Evolutionary conservation across 2,113 vertebrate genomes (phyloP), one percentile per base, ranked within the genome.

Genomic region (Pimephales promelas): DNA sequence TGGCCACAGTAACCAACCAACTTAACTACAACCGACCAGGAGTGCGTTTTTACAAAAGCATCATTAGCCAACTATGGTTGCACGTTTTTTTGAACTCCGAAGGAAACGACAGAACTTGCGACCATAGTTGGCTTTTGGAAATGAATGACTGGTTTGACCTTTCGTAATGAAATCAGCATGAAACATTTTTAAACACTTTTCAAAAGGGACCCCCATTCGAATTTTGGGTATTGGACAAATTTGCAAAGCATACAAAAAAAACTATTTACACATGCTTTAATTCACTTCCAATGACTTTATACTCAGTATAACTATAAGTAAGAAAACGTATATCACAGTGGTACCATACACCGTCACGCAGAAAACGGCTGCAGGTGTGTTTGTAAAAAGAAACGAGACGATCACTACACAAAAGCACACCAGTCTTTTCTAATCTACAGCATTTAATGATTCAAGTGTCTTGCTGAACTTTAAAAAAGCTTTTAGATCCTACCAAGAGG

Each of bases 301-400:
- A 70, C 66, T n/a, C 20, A 4, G 36, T n/a, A 71, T 13, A 24
- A 24, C 4, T 40, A 24, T 0, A 22, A 22, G 6, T 5, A 28
- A 10, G 5, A 47, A 43, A 45, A 70, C 20, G 36, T n/a, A 64
- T 24, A 13, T 85, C 86, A 87, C 86, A 85, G 86, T 87, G 86
- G 79, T 84, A 66, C 79, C 86, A 82, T 56, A 87, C 57, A 72
- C 74, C 61, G 70, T 75, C 85, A 26, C 28, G 20, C 73, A 75
- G 36, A 49, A 34, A 83, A 52, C 18, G 75, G 43, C 28, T 81
- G 68, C 13, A 78, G 56, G 16, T 64, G 70, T 54, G 79, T 47
- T 40, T 13, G 28, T 36, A 61, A 75, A n/a, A 40, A 64, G 73
- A 82, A 82, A 45, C 28, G 4, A 61, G 10, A 22, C 16, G 18